Base-by-base conservation (phyloP, 1,140 invertebrate genomes). In the Tetramorium simillimum region DNA sequence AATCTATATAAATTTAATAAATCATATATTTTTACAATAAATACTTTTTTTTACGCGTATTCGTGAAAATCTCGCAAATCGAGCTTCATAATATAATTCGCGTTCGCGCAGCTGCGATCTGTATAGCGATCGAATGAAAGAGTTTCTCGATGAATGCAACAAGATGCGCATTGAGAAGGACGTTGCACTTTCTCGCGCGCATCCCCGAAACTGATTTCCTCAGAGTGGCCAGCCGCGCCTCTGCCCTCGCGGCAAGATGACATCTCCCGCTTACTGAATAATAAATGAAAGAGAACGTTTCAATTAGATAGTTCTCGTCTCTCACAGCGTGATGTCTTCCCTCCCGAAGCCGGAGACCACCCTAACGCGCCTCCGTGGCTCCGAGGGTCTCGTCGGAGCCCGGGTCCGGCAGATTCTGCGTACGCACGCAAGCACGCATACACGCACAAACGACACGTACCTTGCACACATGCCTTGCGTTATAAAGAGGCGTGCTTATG, bases 261-360 rank as follows among this genome's bases (percentile, higher is more conserved):
- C 92, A 92, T 93, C 93, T 93, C 85, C 69, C 72, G 89, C 85
- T 86, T 89, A 80, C 82, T 65, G 88, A 92, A 93, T 93, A 92
- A 94, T 87, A 94, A 94, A 93, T 93, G 92, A 93, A 93, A 93
- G 92, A 90, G 92, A 92, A 94, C 93, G 92, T 92, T 94, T 94
- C 93, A 93, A 94, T 94, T 94, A 94, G 91, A 70, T 75, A 87
- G 86, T 92, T 92, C 91, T 93, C 93, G 92, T 91, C 90, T 93
- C 91, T 93, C 93, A 65, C 93, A 94, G 93, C 92, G 90, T 94
- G 93, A 77, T 51, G 89, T 92, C 90, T 63, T 60, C 75, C 73
- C 77, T 69, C 37, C 37, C 72, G 62, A n/a, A 65, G 69, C 43
- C 73, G 58, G 51, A 87, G 92, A 93, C 93, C 92, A 94, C 93